Conservation (phyloP, 2,113 vertebrate species). For the Zeus faber region DNA sequence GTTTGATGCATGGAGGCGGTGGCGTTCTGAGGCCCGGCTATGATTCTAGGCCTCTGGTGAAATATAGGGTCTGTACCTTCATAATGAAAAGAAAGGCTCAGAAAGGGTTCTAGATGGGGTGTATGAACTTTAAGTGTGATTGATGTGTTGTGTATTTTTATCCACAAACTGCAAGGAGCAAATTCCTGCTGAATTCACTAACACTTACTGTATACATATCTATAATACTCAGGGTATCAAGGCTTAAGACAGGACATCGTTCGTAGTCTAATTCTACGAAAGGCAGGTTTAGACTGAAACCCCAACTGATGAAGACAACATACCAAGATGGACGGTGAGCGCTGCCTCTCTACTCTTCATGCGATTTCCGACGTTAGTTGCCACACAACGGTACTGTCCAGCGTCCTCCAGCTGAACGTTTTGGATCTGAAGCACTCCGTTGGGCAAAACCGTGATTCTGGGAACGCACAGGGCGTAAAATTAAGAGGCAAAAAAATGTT, state of each 20-base stretch:
- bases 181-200: too few species aligned
- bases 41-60: constrained; percentile 83
- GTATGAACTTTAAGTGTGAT: too few species aligned
- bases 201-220: too few species aligned
- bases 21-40: constrained; percentile 89
- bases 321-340: constrained; percentile 85
- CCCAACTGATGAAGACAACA: not conserved
- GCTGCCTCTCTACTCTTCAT: constrained; percentile 84
- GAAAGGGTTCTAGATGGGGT: too few species aligned
- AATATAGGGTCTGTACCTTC: constrained; percentile 72
- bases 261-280: too few species aligned
- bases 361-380: constrained; percentile 75
- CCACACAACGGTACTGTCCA: constrained; percentile 88
- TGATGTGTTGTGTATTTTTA: too few species aligned
- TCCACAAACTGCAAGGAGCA: too few species aligned
- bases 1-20: constrained; percentile 84
- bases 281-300: too few species aligned
- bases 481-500: not conserved
- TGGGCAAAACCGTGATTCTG: constrained; percentile 87
- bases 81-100: constrained; percentile 9
- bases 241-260: too few species aligned
- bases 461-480: constrained; percentile 21
- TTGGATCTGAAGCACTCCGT: constrained; percentile 91
- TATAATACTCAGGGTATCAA: too few species aligned
- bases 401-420: constrained; percentile 81